Percentiles rank a stretch among this genome's conserved stretches.
phyloP scores from a whole-genome alignment of 2,888 invertebrate genomes.

The Acleris emargana region DNA sequence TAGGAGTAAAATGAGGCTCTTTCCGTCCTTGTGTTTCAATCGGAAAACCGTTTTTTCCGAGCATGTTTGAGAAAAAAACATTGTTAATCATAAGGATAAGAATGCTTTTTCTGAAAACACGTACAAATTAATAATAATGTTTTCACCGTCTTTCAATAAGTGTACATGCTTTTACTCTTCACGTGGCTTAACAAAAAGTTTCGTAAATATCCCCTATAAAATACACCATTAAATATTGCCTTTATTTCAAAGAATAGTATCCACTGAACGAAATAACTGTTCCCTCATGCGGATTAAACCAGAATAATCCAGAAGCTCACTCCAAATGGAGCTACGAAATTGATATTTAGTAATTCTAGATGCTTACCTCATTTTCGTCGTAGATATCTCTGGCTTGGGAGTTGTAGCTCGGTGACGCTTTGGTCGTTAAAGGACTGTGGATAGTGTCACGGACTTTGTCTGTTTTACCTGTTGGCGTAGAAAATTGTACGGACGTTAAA shows the following conservation, averaged over 20 bases:
- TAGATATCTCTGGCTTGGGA: conserved; percentile 75
- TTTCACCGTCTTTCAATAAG: too few relatives aligned
- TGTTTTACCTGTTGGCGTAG: conserved; percentile 60
- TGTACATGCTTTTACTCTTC: too few relatives aligned
- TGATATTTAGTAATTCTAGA: conserved; percentile 5
- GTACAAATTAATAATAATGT: too few relatives aligned
- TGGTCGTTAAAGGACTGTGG: conserved; percentile 64
- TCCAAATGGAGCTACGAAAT: neutral
- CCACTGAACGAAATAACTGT: neutral
- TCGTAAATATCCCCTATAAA: too few relatives aligned
- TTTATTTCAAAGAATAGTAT: neutral
- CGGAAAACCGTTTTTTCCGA: too few relatives aligned
- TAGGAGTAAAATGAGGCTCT: too few relatives aligned
- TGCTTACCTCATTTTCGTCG: conserved; percentile 74
- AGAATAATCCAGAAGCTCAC: neutral
- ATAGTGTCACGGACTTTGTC: conserved; percentile 73
- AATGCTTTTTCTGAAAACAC: too few relatives aligned
- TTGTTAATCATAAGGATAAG: too few relatives aligned
- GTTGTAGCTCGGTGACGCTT: conserved; percentile 69
- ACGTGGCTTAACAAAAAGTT: too few relatives aligned
- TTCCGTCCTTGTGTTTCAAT: too few relatives aligned
- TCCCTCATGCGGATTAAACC: conserved; percentile 14
- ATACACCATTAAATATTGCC: too few relatives aligned
- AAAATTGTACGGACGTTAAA: neutral
- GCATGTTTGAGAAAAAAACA: too few relatives aligned